These are phyloP conservation scores for Pseudeuparius sepicola DNA, from an alignment of 2,888 invertebrate species.

Conservation along the genomic window DNA sequence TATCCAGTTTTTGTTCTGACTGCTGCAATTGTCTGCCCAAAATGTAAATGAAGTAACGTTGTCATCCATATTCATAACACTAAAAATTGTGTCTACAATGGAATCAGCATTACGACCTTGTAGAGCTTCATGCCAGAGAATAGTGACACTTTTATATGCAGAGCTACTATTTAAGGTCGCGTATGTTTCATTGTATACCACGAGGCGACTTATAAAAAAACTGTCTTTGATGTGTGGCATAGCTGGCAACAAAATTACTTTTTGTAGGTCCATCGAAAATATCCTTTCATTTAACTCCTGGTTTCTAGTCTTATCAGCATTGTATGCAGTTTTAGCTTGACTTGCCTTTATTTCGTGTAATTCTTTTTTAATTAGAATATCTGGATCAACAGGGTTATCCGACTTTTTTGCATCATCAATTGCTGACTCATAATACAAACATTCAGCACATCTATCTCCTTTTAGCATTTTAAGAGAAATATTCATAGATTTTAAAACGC, in stretches of 20 bases:
- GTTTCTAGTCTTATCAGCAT: constrained; percentile 3
- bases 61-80: constrained; percentile 9
- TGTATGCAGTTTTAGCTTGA: constrained; percentile 10
- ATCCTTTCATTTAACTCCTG: constrained; percentile 1
- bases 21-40: constrained; percentile 18
- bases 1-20: constrained; percentile 12
- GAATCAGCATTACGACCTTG: constrained; percentile 13
- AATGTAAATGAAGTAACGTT: constrained; percentile 15
- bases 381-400: constrained; percentile 9
- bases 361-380: constrained; percentile 8
- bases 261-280: constrained; percentile 19
- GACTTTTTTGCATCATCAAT: constrained; percentile 10
- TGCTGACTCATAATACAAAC: constrained; percentile 4
- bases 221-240: constrained; percentile 16
- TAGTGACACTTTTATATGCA: constrained; percentile 14
- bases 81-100: constrained; percentile 17
- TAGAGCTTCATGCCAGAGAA: constrained; percentile 20
- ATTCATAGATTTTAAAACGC: constrained; percentile 13
- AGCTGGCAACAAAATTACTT: constrained; percentile 17
- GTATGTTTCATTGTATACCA: constrained; percentile 17
- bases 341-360: constrained; percentile 11
- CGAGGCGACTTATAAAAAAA: constrained; percentile 17
- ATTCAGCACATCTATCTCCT: constrained; percentile 14
- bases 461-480: constrained; percentile 15
- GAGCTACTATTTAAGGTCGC: constrained; percentile 12